Evolutionary conservation across 2,797 vertebrate genomes (phyloP).

Genomic region (Diceros bicornis): DNA sequence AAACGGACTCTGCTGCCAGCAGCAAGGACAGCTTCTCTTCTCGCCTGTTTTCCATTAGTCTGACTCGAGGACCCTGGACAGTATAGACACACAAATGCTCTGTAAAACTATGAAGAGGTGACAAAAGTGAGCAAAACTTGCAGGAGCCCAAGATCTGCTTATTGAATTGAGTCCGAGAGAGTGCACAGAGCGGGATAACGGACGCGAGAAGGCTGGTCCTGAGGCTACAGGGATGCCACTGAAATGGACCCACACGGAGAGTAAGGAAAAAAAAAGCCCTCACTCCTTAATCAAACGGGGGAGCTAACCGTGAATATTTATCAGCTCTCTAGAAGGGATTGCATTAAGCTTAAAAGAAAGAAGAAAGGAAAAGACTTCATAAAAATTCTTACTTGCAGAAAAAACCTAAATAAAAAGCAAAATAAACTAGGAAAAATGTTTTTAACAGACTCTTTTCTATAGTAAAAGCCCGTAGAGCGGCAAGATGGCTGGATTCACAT

Average conservation of each 20-base stretch:
- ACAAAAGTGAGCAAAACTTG: not conserved
- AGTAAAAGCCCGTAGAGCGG: not conserved
- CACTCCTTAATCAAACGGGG: not conserved
- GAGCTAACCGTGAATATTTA: not conserved
- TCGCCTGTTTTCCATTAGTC: not conserved
- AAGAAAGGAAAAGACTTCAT: not conserved
- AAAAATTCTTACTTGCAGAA: not conserved
- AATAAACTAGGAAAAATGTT: not conserved
- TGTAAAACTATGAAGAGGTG: not conserved
- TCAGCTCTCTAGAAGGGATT: not conserved
- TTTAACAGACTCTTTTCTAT: not conserved
- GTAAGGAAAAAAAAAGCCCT: too few species aligned
- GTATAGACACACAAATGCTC: not conserved
- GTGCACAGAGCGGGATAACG: not conserved
- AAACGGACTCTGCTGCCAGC: not conserved
- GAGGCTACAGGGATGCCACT: not conserved
- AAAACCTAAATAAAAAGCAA: not conserved
- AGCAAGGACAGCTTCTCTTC: not conserved
- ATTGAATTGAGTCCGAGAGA: not conserved
- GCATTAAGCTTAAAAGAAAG: not conserved
- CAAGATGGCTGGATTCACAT: not conserved
- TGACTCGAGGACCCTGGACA: not conserved
- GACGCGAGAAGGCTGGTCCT: not conserved
- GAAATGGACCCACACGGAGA: too few species aligned
- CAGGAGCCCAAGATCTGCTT: not conserved